Evolutionary conservation across 2,888 invertebrate species (phyloP).

Genomic region (Eurois occulta): DNA sequence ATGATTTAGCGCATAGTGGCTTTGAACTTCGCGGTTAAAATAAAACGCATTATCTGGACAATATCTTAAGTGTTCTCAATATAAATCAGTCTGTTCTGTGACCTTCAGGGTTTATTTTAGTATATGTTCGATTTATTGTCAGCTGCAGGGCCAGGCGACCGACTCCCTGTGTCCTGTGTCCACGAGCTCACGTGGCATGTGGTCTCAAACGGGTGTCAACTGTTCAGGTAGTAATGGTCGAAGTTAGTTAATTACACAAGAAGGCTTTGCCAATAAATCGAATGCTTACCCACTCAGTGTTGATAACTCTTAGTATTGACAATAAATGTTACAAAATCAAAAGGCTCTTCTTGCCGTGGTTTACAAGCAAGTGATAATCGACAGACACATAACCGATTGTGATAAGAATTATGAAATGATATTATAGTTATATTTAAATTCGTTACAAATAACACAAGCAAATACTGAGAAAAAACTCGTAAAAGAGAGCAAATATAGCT

Average conservation of each 20-base stretch:
- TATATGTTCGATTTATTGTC: constrained; percentile 47
- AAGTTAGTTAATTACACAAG: not conserved
- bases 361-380: constrained; percentile 41
- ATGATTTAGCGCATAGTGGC: not conserved
- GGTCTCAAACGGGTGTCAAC: not conserved
- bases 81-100: constrained; percentile 11
- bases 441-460: constrained; percentile 18
- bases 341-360: constrained; percentile 10
- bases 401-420: constrained; percentile 42
- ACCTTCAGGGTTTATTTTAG: constrained; percentile 15
- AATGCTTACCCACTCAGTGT: constrained; percentile 28
- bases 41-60: not conserved
- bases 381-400: constrained; percentile 50
- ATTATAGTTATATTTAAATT: constrained; percentile 38
- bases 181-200: not conserved
- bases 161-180: not conserved
- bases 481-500: constrained; percentile 30
- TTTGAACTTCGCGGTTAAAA: not conserved
- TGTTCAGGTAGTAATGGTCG: not conserved
- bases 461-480: constrained; percentile 22
- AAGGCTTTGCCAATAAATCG: constrained; percentile 36
- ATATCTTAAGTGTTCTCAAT: constrained; percentile 7
- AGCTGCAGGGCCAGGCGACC: not conserved
- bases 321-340: constrained; percentile 50
- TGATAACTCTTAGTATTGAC: constrained; percentile 39